Conservation (phyloP, 2,113 vertebrate species). For the Tachysurus vachellii region DNA sequence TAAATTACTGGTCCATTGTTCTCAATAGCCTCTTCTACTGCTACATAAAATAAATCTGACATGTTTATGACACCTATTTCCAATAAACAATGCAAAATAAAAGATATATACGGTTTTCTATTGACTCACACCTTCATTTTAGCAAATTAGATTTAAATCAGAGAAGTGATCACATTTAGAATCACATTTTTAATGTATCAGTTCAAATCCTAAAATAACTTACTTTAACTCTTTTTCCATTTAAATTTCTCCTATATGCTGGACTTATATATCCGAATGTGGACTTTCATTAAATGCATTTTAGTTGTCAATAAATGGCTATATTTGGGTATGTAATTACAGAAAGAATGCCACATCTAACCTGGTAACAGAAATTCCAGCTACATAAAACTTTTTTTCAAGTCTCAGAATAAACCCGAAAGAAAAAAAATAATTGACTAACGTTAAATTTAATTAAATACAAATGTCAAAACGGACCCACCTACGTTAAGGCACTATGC, state of each 20-base stretch:
- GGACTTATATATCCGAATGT: constrained; percentile 11
- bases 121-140: too few species aligned
- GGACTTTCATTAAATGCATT: constrained; percentile 5
- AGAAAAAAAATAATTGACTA: constrained; percentile 21
- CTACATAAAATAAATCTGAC: too few species aligned
- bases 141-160: too few species aligned
- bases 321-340: constrained; percentile 42
- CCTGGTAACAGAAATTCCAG: constrained; percentile 28
- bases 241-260: neutral
- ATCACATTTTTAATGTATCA: neutral
- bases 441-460: constrained; percentile 43
- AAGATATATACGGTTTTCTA: too few species aligned
- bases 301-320: constrained; percentile 20
- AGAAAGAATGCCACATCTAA: constrained; percentile 41
- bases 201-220: neutral
- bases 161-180: too few species aligned
- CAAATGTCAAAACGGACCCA: constrained; percentile 11
- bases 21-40: too few species aligned
- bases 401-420: constrained; percentile 36
- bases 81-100: too few species aligned
- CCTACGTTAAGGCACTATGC: constrained; percentile 20
- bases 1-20: too few species aligned
- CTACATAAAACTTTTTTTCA: constrained; percentile 32
- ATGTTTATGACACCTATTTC: too few species aligned
- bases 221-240: neutral